Percentiles rank a stretch among this genome's conserved stretches.
phyloP scores from a whole-genome alignment of 1,140 invertebrate genomes.

The Zaprionus capensis region DNA sequence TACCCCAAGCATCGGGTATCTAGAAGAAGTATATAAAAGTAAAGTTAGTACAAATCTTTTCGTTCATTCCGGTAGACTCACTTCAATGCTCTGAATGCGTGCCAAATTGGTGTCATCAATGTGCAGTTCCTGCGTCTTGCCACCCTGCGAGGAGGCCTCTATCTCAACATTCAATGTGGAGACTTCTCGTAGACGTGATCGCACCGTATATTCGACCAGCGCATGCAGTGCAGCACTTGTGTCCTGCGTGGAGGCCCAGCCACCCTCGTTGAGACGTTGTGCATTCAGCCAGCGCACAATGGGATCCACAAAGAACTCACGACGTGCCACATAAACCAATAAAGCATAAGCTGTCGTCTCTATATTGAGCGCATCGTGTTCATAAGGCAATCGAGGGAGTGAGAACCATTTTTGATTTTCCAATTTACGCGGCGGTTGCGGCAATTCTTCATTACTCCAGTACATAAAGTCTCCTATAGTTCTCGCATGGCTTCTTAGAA shows the following conservation, averaged over 20 bases:
- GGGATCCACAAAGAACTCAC: constrained; percentile 91
- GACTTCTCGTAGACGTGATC: constrained; percentile 94
- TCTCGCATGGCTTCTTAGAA: constrained; percentile 88
- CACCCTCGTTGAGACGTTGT: constrained; percentile 95
- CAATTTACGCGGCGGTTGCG: constrained; percentile 91
- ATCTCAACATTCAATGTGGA: constrained; percentile 92
- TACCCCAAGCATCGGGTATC: constrained; percentile 96
- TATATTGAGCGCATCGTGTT: constrained; percentile 95
- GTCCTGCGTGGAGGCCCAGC: constrained; percentile 96
- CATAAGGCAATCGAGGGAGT: constrained; percentile 93
- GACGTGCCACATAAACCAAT: constrained; percentile 93
- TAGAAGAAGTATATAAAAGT: constrained; percentile 67
- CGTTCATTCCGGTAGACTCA: constrained; percentile 73
- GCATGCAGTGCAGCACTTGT: constrained; percentile 95
- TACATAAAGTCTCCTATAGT: constrained; percentile 91
- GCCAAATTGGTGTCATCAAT: constrained; percentile 92
- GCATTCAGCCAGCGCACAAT: constrained; percentile 97
- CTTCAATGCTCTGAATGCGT: constrained; percentile 90
- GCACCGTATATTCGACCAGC: constrained; percentile 94
- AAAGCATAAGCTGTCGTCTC: constrained; percentile 96
- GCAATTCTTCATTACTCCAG: constrained; percentile 92
- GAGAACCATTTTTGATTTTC: constrained; percentile 96
- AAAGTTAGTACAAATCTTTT: background rate
- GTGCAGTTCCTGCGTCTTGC: constrained; percentile 87
- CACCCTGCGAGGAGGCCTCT: constrained; percentile 93